Base-by-base conservation (phyloP, 2,888 invertebrate genomes). In the Calliphora vomitoria region DNA sequence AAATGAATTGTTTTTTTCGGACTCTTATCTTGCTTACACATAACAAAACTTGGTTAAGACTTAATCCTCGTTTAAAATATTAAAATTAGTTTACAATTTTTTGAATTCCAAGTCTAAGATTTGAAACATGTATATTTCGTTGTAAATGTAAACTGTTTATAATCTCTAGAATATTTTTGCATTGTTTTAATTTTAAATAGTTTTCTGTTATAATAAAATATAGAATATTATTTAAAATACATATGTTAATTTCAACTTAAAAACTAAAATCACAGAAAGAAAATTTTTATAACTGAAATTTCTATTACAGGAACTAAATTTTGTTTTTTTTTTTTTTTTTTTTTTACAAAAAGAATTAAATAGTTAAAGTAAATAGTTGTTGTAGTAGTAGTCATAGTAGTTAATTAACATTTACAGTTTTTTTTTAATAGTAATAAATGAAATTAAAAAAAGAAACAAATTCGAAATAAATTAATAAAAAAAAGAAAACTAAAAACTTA, bases 211-310 rank as follows among this genome's bases (percentile, higher is more conserved):
- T 64, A 47, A 41, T 25, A 50, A 55, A 78, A 38, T 72, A 18
- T 20, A 25, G 20, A 20, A 58, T 66, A 55, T 13, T 20, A 44
- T 76, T 62, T 15, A 18, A 20, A 4, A 1, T 66, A n/a, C n/a
- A n/a, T n/a, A 11, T 25, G 41, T 25, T 15, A 75, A 35, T 31
- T 47, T 64, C 1, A 83, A 85, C 87, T 87, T 87, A 85, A 82
- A 64, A 87, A 85, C 85, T 87, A 87, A 87, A 87, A 87, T 87
- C 87, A 87, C 87, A 87, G 87, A 87, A 87, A 85, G 82, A 75
- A 85, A 84, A 78, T 66, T 47, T 74, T 78, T 58, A 55, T 10
- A 82, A 82, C 79, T 64, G 79, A 87, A 87, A 84, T 71, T 71
- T 86, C 64, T 80, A 71, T 44, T 35, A 71, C 60, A 87, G 87